A percentile compares a stretch with the other conserved stretches of the same genome.
These are phyloP conservation scores for Oryzias dopingdopingensis DNA, from an alignment of 2,797 vertebrate species.

Conservation along the genomic window DNA sequence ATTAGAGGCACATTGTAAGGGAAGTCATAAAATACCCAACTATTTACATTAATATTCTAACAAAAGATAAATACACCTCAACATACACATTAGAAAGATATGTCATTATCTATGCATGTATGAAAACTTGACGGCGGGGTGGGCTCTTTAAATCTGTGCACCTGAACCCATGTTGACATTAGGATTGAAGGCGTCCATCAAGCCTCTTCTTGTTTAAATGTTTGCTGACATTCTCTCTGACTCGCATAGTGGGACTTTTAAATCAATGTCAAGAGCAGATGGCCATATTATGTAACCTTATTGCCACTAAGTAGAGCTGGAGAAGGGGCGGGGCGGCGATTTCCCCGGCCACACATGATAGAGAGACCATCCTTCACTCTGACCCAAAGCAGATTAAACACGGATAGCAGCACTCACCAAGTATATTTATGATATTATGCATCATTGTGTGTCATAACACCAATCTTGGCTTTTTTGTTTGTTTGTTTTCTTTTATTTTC, in stretches of 20 bases:
- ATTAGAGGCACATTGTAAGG: no score
- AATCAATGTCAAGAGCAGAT: slow-evolving; percentile 68
- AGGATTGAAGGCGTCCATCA: slow-evolving; percentile 1
- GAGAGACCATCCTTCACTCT: slow-evolving; percentile 20
- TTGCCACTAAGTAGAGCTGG: slow-evolving; percentile 61
- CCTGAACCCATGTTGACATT: background rate
- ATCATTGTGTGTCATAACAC: background rate
- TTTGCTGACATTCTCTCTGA: slow-evolving; percentile 15
- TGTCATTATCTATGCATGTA: background rate
- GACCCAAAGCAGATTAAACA: slow-evolving; percentile 12
- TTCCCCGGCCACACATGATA: slow-evolving; percentile 59
- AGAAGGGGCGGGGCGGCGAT: slow-evolving; percentile 33
- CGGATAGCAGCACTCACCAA: slow-evolving; percentile 1
- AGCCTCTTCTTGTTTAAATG: slow-evolving; percentile 15
- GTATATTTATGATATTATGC: background rate
- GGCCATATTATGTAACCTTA: slow-evolving; percentile 69
- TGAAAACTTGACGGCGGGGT: background rate
- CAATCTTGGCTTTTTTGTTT: background rate
- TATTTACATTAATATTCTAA: background rate
- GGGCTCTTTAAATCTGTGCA: background rate
- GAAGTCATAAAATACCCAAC: no score
- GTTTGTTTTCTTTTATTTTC: background rate
- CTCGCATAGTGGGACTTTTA: slow-evolving; percentile 49
- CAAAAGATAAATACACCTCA: background rate
- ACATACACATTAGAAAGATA: background rate